Evolutionary conservation across 2,113 vertebrate species (phyloP).

Genomic region (Tyto alba): DNA sequence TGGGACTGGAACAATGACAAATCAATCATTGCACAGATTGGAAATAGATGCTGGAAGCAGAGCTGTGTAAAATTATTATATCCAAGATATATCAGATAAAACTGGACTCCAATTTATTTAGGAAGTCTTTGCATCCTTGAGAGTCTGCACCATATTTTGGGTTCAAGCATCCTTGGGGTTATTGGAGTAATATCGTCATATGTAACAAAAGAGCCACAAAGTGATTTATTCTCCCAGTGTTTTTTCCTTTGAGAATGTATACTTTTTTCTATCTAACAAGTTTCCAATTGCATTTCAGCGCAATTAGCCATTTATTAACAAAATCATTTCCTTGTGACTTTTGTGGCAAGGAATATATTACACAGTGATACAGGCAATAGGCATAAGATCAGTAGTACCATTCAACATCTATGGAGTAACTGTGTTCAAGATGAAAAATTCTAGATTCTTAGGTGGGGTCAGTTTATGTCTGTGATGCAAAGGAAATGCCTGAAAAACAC

Average conservation of each 20-base stretch:
- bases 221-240: neutral
- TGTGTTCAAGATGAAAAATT: neutral
- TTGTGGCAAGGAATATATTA: neutral
- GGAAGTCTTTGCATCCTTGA: neutral
- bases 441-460: neutral
- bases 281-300: neutral
- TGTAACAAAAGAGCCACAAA: neutral
- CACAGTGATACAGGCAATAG: neutral
- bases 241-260: neutral
- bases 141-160: neutral
- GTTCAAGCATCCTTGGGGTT: neutral
- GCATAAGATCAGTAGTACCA: neutral
- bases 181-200: neutral
- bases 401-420: neutral
- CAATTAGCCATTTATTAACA: neutral
- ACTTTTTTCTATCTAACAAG: neutral
- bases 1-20: slow-evolving; percentile 8
- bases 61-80: slow-evolving; percentile 5
- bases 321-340: neutral
- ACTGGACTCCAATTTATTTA: neutral
- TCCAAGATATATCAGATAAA: neutral
- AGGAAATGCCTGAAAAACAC: neutral
- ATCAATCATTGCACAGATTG: neutral
- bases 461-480: neutral
- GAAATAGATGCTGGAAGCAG: neutral